These are phyloP conservation scores for Laspeyria flexula DNA, from an alignment of 2,888 invertebrate genomes.

Conservation along the genomic window DNA sequence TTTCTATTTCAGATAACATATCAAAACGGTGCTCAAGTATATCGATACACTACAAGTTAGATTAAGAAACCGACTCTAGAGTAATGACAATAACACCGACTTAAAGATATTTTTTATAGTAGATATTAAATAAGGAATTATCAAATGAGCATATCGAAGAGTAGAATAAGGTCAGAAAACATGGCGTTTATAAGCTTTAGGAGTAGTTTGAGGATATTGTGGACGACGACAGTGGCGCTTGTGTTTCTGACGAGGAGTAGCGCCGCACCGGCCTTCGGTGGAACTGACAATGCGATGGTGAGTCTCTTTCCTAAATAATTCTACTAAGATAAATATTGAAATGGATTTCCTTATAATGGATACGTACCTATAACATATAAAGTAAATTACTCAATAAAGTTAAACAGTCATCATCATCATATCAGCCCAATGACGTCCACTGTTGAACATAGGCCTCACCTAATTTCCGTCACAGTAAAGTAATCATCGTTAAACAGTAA, in stretches of 20 bases:
- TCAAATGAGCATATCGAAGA: conserved; percentile 67
- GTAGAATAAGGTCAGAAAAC: conserved; percentile 52
- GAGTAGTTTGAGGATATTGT: conserved; percentile 70
- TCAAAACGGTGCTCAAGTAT: conserved; percentile 56
- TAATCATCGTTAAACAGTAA: no score
- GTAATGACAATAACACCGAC: conserved; percentile 65
- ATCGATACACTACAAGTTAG: conserved; percentile 56
- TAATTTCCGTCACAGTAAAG: no score
- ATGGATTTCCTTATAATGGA: conserved; percentile 22
- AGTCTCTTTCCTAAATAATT: conserved; percentile 43
- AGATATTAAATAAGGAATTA: conserved; percentile 54
- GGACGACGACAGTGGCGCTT: conserved; percentile 63
- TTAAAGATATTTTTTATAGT: conserved; percentile 64
- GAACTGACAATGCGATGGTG: conserved; percentile 79
- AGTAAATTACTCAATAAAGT: no score
- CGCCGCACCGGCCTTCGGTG: conserved; percentile 76
- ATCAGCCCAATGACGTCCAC: no score
- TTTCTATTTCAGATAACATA: conserved; percentile 74
- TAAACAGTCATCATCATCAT: no score
- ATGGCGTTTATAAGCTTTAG: conserved; percentile 71
- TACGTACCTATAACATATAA: background rate
- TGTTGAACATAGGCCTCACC: no score
- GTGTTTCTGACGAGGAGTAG: conserved; percentile 69
- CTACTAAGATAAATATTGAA: conserved; percentile 21
- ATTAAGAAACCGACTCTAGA: conserved; percentile 53